Conservation (phyloP, 2,113 vertebrate genomes). For the Gorsachius goisagi region DNA sequence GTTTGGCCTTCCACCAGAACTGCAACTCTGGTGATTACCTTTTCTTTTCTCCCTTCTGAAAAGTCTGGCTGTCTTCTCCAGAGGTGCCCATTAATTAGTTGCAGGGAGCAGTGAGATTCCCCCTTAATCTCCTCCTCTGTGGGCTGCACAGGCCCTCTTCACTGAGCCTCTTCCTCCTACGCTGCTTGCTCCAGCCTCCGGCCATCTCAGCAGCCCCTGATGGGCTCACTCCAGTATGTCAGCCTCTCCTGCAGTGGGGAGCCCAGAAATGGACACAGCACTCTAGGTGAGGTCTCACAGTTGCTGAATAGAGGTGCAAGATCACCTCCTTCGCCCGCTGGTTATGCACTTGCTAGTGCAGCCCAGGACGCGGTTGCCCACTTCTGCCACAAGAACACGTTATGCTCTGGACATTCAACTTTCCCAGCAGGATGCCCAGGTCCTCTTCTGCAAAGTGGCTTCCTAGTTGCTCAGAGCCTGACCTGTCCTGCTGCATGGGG, state of each 20-base stretch:
- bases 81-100: not conserved
- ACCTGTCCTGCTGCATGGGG: not conserved
- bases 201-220: not conserved
- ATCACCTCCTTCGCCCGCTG: not conserved
- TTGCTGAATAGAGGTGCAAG: not conserved
- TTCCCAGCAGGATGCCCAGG: not conserved
- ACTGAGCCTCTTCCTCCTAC: not conserved
- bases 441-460: not conserved
- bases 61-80: not conserved
- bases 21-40: not conserved
- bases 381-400: not conserved
- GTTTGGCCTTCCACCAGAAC: not conserved
- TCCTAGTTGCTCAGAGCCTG: not conserved
- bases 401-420: not conserved
- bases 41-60: not conserved
- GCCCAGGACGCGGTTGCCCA: not conserved
- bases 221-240: not conserved
- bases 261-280: not conserved
- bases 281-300: not conserved
- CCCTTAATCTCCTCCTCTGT: not conserved
- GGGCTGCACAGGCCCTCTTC: not conserved
- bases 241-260: not conserved
- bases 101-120: not conserved
- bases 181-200: rapidly evolving
- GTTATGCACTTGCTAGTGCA: not conserved